Evolutionary conservation across 1,140 invertebrate genomes (phyloP).

Genomic region (Antheraea mylitta): DNA sequence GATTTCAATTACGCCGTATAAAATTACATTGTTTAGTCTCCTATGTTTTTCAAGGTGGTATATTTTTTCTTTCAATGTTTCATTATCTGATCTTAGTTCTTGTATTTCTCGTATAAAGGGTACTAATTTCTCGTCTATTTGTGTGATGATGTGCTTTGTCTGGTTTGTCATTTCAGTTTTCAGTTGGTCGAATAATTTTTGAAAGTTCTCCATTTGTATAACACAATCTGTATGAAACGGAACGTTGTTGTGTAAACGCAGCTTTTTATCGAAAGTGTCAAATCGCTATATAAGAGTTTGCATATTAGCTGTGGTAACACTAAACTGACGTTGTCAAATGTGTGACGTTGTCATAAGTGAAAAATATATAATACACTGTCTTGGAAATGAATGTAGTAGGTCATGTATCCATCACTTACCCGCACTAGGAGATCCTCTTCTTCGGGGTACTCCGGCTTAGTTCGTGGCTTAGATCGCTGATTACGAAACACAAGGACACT

Average conservation of each 20-base stretch:
- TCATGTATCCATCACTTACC: too few species aligned
- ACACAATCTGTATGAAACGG: not conserved
- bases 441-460: too few species aligned
- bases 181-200: conserved; percentile 31
- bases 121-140: conserved; percentile 33
- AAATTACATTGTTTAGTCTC: conserved; percentile 30
- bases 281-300: too few species aligned
- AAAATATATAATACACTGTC: too few species aligned
- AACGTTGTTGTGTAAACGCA: not conserved
- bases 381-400: too few species aligned
- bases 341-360: too few species aligned
- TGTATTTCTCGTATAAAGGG: conserved; percentile 21
- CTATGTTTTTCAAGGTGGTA: conserved; percentile 21
- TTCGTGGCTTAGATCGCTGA: too few species aligned
- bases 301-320: too few species aligned
- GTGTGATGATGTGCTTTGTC: conserved; percentile 23
- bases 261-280: not conserved
- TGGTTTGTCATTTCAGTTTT: conserved; percentile 35
- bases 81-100: conserved; percentile 24
- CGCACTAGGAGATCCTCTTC: too few species aligned
- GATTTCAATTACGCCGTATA: conserved; percentile 30
- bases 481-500: too few species aligned
- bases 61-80: conserved; percentile 25
- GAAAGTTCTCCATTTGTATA: conserved; percentile 52
- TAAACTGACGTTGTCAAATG: too few species aligned